A percentile compares a stretch with the other conserved stretches of the same genome.
Conservation (phyloP, 2,113 vertebrate genomes). For the Machaerirhynchus nigripectus region DNA sequence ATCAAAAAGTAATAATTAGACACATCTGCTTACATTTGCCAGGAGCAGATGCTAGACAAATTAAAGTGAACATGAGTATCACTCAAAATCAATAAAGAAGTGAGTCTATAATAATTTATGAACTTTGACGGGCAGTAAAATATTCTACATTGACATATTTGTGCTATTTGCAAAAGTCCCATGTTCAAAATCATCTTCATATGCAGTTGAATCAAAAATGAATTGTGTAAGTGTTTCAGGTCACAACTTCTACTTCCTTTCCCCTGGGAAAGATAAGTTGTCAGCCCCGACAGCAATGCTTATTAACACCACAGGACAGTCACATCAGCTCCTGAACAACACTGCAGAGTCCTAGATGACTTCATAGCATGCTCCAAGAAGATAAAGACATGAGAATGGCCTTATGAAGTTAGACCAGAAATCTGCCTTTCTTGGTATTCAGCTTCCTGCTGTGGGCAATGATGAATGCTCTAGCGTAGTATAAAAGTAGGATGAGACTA, state of each 20-base stretch:
- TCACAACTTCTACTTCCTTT: not conserved
- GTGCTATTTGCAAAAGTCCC: not conserved
- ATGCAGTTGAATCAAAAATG: not conserved
- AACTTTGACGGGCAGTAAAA: not conserved
- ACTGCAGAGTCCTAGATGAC: not conserved
- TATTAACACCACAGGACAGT: not conserved
- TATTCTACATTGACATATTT: not conserved
- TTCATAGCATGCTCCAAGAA: not conserved
- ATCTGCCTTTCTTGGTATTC: not conserved
- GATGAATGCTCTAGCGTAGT: not conserved
- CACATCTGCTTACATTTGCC: conserved; percentile 69
- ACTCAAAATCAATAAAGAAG: conserved; percentile 43
- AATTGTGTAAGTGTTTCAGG: not conserved
- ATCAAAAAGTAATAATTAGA: conserved; percentile 61
- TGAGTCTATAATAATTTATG: not conserved
- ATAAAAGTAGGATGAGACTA: not conserved
- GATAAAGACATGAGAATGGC: not conserved
- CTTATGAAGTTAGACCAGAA: not conserved
- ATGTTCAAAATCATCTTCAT: not conserved
- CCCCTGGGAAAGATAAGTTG: not conserved
- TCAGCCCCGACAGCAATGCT: not conserved
- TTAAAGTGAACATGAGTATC: conserved; percentile 57
- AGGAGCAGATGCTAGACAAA: conserved; percentile 67
- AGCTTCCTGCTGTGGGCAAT: not conserved
- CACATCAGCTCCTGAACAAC: not conserved